phyloP scores from a whole-genome alignment of 2,113 vertebrate genomes.

The Circaetus gallicus region DNA sequence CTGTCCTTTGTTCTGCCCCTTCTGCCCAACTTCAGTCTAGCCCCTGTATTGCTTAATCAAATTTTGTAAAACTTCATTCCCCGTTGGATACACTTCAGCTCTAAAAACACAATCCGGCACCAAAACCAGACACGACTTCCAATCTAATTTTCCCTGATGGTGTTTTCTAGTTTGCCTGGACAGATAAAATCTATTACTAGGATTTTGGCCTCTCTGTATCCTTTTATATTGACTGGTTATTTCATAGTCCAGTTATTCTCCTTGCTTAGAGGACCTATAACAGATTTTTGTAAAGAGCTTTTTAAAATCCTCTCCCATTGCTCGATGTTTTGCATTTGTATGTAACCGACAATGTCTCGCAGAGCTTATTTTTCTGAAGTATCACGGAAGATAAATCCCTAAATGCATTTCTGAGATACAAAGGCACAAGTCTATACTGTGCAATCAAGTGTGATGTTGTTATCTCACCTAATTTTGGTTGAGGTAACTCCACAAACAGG shows the following conservation, averaged over 20 bases:
- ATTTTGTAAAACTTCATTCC: neutral
- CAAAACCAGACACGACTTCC: neutral
- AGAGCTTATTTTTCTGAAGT: neutral
- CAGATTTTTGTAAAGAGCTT: neutral
- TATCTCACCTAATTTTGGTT: neutral
- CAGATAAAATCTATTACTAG: neutral
- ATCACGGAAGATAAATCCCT: neutral
- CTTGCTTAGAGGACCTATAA: neutral
- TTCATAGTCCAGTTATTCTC: neutral
- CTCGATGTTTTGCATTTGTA: neutral
- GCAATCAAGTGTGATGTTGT: neutral
- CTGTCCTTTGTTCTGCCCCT: neutral
- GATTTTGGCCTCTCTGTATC: neutral
- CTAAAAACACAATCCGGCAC: neutral
- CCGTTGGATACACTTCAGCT: neutral
- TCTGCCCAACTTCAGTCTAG: neutral
- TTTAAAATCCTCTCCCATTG: neutral
- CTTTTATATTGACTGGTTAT: neutral
- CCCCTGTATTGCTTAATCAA: neutral
- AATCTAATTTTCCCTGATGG: neutral
- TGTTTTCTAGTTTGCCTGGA: neutral
- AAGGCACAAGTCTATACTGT: rapidly evolving
- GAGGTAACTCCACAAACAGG: neutral
- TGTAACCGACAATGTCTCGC: neutral
- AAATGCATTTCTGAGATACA: neutral